These are phyloP conservation scores for Sceliomorpha sp. DNA, from an alignment of 2,888 invertebrate species.

Conservation along the genomic window DNA sequence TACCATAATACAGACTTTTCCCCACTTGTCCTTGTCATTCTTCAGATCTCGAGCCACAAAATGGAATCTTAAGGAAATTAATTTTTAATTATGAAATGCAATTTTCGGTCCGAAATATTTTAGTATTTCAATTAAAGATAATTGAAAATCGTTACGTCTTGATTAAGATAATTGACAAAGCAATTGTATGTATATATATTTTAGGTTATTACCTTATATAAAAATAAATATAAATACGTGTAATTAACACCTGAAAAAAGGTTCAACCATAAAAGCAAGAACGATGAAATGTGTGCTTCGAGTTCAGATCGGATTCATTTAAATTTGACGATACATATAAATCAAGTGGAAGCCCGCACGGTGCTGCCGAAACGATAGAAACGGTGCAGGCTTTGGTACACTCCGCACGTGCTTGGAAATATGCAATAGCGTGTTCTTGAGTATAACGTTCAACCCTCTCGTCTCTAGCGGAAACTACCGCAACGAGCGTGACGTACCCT, in stretches of 20 bases:
- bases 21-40: slow-evolving; percentile 54
- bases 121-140: too few species aligned
- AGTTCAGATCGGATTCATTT: too few species aligned
- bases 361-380: slow-evolving; percentile 36
- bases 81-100: slow-evolving; percentile 46
- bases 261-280: too few species aligned
- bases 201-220: too few species aligned
- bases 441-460: slow-evolving; percentile 61
- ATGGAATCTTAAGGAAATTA: slow-evolving; percentile 77
- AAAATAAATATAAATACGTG: too few species aligned
- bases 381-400: neutral
- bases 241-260: too few species aligned
- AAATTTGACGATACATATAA: slow-evolving; percentile 7
- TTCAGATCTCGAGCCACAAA: slow-evolving; percentile 71
- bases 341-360: slow-evolving; percentile 29
- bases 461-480: slow-evolving; percentile 59
- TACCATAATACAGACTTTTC: slow-evolving; percentile 78
- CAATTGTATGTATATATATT: too few species aligned
- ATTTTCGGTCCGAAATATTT: neutral
- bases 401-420: slow-evolving; percentile 53
- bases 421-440: slow-evolving; percentile 55
- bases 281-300: too few species aligned
- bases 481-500: slow-evolving; percentile 63
- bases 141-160: too few species aligned
- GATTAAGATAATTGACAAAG: too few species aligned